Base-by-base conservation (phyloP, 2,113 vertebrate genomes). In the Sclerurus mexicanus region DNA sequence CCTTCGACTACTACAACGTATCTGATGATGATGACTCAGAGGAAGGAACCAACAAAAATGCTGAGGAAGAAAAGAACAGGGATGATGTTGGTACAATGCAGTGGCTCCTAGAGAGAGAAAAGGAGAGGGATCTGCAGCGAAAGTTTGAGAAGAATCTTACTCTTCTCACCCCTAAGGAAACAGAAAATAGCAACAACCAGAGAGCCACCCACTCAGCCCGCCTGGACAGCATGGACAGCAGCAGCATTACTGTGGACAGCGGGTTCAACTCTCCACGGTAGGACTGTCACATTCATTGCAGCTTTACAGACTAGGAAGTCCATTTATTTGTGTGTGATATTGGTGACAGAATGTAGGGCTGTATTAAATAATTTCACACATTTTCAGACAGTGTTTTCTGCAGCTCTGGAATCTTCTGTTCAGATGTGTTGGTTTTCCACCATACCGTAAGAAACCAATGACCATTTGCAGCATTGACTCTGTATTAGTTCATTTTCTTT, bases 201-300 rank as follows among this genome's bases (percentile, higher is more conserved):
- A 98, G 99, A 96, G 98, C 99, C n/a, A 99, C 98, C 21, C 99
- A 99, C 85, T 99, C 99, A 4, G 99, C 99, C 30, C 98, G 99
- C 47, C 98, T 99, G 37, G 99, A 99, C 98, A 99, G 99, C 97
- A 99, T 99, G 99, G 99, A 99, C 98, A 99, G 99, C 97, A 99
- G 99, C 98, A 99, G 99, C 49, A 99, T 99, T 94, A 99, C 99
- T 24, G 99, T 99, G 93, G 99, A 99, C 98, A 99, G 99, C 97
- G 99, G 99, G 97, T 99, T 99, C 98, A 99, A 99, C 98, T 99
- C 99, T 76, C 99, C 99, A 98, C 98, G 99, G 99, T 99, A 98
- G 99, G 99, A 97, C 88, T 77, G 84, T 91, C 90, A 80, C 80
- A 62, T 95, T 97, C 80, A 77, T 95, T 97, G 93, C 80, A 95